Conservation (phyloP, 2,797 vertebrate species). For the Schizopygopsis pylzovi region DNA sequence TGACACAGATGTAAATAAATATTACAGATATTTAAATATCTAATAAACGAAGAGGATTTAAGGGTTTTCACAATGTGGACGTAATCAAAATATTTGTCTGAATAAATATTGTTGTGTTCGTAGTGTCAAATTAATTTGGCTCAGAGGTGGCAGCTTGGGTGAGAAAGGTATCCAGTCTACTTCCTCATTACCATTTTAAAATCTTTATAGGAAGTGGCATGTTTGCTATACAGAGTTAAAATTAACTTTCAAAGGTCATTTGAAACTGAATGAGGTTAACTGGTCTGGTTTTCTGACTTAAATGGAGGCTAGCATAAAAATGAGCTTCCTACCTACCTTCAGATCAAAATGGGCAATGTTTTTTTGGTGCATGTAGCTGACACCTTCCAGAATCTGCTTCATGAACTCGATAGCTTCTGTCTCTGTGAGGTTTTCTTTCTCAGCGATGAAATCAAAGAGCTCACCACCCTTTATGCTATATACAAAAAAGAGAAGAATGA, state of each 20-base stretch:
- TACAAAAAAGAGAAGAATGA: background rate
- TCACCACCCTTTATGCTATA: constrained; percentile 81
- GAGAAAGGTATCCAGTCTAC: constrained; percentile 11
- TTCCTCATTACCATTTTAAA: background rate
- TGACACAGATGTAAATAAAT: background rate
- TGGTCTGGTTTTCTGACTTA: background rate
- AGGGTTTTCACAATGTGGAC: background rate
- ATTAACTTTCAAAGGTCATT: background rate
- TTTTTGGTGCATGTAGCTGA: constrained; percentile 76
- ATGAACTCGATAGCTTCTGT: constrained; percentile 82
- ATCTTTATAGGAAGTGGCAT: constrained; percentile 17
- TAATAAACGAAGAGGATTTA: background rate
- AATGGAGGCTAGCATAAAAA: background rate
- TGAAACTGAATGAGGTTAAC: constrained; percentile 10
- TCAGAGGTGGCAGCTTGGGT: background rate
- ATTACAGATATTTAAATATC: background rate
- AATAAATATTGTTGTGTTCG: background rate
- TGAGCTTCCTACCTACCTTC: constrained; percentile 72
- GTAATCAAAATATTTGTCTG: background rate
- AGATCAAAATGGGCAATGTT: constrained; percentile 82
- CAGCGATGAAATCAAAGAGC: constrained; percentile 86
- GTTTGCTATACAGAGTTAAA: background rate
- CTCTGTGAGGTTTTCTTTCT: constrained; percentile 82
- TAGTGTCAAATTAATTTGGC: background rate
- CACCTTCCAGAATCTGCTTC: constrained; percentile 80